These are phyloP conservation scores for Phymorhynchus buccinoides DNA, from an alignment of 1,140 invertebrate genomes.

Conservation along the genomic window DNA sequence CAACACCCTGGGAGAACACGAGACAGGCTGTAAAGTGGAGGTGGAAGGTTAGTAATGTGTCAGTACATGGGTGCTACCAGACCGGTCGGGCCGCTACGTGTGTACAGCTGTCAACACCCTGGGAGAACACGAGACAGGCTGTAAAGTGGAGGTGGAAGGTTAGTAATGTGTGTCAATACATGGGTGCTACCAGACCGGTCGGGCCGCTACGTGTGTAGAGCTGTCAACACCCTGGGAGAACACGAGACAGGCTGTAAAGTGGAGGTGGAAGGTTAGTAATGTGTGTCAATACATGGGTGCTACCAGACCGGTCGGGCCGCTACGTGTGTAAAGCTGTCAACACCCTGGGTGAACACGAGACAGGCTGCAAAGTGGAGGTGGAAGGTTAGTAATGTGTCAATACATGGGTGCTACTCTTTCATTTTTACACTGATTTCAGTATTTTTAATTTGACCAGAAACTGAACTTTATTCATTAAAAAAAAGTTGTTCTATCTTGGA, in stretches of 20 bases:
- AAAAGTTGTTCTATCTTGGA: too few species aligned
- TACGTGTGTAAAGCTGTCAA: slow-evolving; percentile 95
- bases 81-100: slow-evolving; percentile 95
- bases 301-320: too few species aligned
- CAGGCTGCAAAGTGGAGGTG: slow-evolving; percentile 94
- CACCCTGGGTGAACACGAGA: slow-evolving; percentile 93
- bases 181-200: too few species aligned
- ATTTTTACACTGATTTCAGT: too few species aligned
- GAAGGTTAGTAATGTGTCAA: slow-evolving; percentile 89
- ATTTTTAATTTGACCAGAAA: too few species aligned
- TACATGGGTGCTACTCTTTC: too few species aligned
- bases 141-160: slow-evolving; percentile 98
- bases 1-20: slow-evolving; percentile 92
- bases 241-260: slow-evolving; percentile 96
- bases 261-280: slow-evolving; percentile 91
- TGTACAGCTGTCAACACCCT: slow-evolving; percentile 93
- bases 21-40: slow-evolving; percentile 95
- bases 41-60: slow-evolving; percentile 91
- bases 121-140: slow-evolving; percentile 94
- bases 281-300: too few species aligned
- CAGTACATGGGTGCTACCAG: too few species aligned
- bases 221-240: slow-evolving; percentile 91
- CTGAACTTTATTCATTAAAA: too few species aligned
- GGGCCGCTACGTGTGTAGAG: slow-evolving; percentile 94
- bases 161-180: too few species aligned